Conservation (phyloP, 2,888 invertebrate genomes). For the Eupsilia transversa region DNA sequence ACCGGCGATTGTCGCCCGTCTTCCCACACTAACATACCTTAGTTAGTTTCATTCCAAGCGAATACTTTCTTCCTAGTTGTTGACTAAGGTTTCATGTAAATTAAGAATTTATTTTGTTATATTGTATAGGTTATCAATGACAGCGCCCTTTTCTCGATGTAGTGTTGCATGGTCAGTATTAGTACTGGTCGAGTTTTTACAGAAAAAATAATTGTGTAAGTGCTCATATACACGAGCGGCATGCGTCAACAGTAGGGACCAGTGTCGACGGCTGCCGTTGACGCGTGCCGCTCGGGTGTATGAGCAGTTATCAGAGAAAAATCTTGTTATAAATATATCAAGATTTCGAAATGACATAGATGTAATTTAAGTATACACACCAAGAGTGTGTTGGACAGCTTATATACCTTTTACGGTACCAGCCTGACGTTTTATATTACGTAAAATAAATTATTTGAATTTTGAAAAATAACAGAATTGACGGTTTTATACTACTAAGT, state of each 20-base stretch:
- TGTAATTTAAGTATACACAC: not conserved
- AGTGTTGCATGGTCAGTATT: conserved; percentile 12
- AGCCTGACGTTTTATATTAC: not conserved
- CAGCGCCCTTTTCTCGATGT: conserved; percentile 1
- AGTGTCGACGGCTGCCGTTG: too few relatives aligned
- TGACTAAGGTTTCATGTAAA: conserved; percentile 65
- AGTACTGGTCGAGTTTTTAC: not conserved
- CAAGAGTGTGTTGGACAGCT: not conserved
- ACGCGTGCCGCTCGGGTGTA: too few relatives aligned
- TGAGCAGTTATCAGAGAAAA: too few relatives aligned
- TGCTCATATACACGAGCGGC: too few relatives aligned
- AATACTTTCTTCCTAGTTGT: conserved; percentile 67
- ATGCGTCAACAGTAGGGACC: too few relatives aligned
- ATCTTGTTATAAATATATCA: conserved; percentile 8
- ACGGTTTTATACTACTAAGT: not conserved
- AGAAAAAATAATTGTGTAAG: not conserved
- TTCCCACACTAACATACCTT: conserved; percentile 57
- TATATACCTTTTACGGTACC: not conserved
- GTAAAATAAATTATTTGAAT: not conserved
- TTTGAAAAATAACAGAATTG: not conserved
- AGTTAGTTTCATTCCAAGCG: conserved; percentile 77
- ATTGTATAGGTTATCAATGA: conserved; percentile 33
- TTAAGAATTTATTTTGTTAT: conserved; percentile 70
- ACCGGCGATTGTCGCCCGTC: conserved; percentile 46
- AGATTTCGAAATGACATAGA: not conserved